Conservation (phyloP, 2,797 vertebrate species). For the Peromyscus eremicus region DNA sequence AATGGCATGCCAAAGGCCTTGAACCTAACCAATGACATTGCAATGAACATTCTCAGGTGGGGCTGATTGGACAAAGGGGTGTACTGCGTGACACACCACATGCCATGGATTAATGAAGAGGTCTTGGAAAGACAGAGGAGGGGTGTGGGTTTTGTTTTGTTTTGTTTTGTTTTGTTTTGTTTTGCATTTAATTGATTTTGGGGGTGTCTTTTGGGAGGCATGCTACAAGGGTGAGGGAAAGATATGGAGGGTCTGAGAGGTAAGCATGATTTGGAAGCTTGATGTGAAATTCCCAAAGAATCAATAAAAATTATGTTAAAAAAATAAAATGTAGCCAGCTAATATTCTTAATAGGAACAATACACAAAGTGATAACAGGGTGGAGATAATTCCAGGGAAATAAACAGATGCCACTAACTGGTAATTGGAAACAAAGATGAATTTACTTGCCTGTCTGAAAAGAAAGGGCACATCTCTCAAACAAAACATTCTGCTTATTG, state of each 20-base stretch:
- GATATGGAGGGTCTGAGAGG: neutral
- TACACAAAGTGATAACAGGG: neutral
- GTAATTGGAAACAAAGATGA: neutral
- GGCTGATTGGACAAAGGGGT: neutral
- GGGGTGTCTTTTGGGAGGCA: neutral
- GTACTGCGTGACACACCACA: neutral
- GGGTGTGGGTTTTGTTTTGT: neutral
- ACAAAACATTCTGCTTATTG: neutral
- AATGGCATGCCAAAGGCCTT: neutral
- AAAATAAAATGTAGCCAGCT: constrained; percentile 17
- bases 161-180: neutral
- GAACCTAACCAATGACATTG: neutral
- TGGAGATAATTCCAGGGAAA: neutral
- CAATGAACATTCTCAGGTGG: neutral
- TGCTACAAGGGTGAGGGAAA: neutral
- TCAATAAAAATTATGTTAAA: neutral
- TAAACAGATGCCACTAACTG: neutral
- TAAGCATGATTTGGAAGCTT: neutral
- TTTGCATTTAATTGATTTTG: neutral
- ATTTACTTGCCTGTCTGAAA: constrained; percentile 16
- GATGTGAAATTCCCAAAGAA: neutral
- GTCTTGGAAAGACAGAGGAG: neutral
- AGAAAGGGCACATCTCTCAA: neutral
- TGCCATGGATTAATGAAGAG: neutral
- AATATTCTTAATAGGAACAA: neutral